Evolutionary conservation across 1,140 invertebrate species (phyloP), one percentile per base, ranked within the genome.

Genomic region (Drosophila elegans): DNA sequence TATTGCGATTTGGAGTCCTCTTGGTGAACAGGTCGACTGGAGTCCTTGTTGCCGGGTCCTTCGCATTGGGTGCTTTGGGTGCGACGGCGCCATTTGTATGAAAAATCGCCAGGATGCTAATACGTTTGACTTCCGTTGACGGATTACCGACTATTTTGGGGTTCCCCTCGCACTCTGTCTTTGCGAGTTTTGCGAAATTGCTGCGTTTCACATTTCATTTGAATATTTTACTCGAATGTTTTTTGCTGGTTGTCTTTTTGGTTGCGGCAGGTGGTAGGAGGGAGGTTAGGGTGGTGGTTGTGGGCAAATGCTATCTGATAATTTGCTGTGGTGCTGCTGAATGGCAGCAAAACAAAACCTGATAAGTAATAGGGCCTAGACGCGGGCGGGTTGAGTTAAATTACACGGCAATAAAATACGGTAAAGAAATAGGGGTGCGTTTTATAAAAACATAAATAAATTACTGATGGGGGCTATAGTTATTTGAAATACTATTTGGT

Each of bases 91-190:
- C 88, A 91, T 91, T 91, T 91, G 82, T 91, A 88, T 91, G 88
- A 91, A 91, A 91, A 91, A 91, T 91, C 88, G 88, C 83, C 82
- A 89, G 88, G 88, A 91, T 91, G 88, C 88, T 91, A 90, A 91
- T 91, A 91, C 88, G 88, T 91, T 91, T 91, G 88, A 91, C 88
- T 91, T 90, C 88, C 88, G 88, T 91, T 91, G 88, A 91, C 88
- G 88, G 88, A 91, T 91, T 91, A 90, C 88, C 80, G 80, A 80
- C 82, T 84, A 89, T 89, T 89, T 89, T 76, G 46, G 73, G 67
- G 67, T 53, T 55, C 44, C 44, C 53, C 51, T 44, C 34, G 48
- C 41, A 41, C 53, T 46, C 48, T 25, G 41, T 38, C 53, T 60
- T 29, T 71, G 12, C 21, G 45, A 61, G 44, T 41, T 69, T 74